phyloP scores from a whole-genome alignment of 2,888 invertebrate species.

The Eristalinus sepulchralis region DNA sequence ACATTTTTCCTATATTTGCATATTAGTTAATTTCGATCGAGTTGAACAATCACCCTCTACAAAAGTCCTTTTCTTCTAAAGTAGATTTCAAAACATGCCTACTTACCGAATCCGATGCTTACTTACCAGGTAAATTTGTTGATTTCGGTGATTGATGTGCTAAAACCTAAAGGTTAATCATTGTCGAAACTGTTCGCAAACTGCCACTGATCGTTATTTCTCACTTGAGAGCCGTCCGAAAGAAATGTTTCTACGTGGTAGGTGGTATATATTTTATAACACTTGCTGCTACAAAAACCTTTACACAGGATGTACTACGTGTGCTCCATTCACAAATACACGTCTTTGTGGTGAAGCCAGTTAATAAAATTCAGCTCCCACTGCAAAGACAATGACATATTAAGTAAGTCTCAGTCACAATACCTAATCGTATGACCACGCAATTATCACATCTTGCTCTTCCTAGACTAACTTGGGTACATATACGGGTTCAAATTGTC shows the following conservation, averaged over 20 bases:
- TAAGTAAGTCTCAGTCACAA: constrained; percentile 24
- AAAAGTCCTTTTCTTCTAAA: no score
- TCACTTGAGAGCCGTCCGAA: not conserved
- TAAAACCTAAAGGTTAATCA: not conserved
- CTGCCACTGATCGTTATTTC: not conserved
- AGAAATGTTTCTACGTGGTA: no score
- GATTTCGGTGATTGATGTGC: not conserved
- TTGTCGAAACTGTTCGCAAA: not conserved
- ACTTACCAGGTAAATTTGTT: not conserved
- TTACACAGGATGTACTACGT: not conserved
- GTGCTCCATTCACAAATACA: not conserved
- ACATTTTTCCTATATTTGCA: no score
- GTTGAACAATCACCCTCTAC: no score
- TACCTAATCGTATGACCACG: constrained; percentile 42
- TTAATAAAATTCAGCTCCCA: constrained; percentile 7
- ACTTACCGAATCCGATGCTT: not conserved
- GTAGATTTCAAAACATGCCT: not conserved
- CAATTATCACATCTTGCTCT: constrained; percentile 46
- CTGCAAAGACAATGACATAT: constrained; percentile 12
- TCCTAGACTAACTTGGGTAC: constrained; percentile 17
- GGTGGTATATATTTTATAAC: not conserved
- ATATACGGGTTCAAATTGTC: constrained; percentile 12
- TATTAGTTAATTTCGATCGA: no score
- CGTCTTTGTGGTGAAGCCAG: not conserved
- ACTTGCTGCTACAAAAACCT: not conserved